Evolutionary conservation across 2,797 vertebrate genomes (phyloP), one percentile per base, ranked within the genome.

Genomic region (Lepus oiostolus): DNA sequence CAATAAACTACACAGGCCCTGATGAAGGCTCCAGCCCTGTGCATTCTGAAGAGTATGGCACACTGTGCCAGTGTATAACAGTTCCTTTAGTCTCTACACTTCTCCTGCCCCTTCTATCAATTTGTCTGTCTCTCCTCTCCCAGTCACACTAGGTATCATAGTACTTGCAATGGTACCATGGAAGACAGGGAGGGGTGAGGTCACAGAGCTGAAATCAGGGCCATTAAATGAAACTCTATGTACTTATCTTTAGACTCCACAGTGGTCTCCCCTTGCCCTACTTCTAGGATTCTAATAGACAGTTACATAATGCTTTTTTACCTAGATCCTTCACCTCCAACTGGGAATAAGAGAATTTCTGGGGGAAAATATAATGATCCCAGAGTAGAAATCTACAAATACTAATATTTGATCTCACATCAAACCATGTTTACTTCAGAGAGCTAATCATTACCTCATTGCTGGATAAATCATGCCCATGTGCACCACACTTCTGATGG

Each of bases 1-100:
- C 95, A 96, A 93, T 97, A 97, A 96, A 97, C 85, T 84, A 77
- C 68, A 42, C 58, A 38, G 86, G 88, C 83, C 67, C 92, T 89
- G 28, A 77, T 67, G 63, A 90, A 81, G 83, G 4, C 62, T 87
- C 52, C 63, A 93, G 58, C 5, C 50, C 74, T 28, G 42, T 32
- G 19, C 24, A 75, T 95, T 85, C 26, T 79, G 42, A 81, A 42
- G 76, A 70, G 19, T 8, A 54, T 12, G 35, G 42, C 26, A 17
- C 24, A 81, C 21, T 30, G 26, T 92, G 21, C 65, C 17, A 35
- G 21, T 28, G 90, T 50, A 32, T n/a, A 77, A 72, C 52, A 5
- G 16, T 83, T 88, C 71, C 32, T 96, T 91, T 50, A n/a, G 81
- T 79, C 32, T 63, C 42, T 58, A 3, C 24, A 5, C n/a, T 71